These are phyloP conservation scores for Nomia melanderi DNA, from an alignment of 1,140 invertebrate species.

Conservation along the genomic window DNA sequence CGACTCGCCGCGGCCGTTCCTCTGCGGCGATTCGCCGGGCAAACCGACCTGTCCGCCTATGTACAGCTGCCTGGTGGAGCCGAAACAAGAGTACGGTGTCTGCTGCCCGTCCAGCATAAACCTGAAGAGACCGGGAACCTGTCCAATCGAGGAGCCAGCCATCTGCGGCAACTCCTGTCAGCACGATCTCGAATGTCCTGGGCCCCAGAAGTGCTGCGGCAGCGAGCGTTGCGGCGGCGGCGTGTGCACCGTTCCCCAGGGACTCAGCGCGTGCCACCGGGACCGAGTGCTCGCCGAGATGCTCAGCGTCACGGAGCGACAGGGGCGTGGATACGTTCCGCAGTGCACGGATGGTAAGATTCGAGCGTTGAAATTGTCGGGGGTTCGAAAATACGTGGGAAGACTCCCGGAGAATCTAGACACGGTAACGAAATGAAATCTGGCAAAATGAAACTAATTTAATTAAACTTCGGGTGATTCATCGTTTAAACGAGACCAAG, in stretches of 20 bases:
- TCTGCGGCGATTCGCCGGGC: constrained; percentile 90
- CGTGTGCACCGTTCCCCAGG: constrained; percentile 71
- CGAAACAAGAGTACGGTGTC: constrained; percentile 91
- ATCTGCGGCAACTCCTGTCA: constrained; percentile 86
- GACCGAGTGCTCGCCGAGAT: constrained; percentile 89
- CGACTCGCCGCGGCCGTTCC: constrained; percentile 88
- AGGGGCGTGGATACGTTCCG: constrained; percentile 90
- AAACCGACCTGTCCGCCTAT: constrained; percentile 91
- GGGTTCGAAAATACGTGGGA: too few species aligned
- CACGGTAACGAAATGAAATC: too few species aligned
- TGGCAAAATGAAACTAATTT: too few species aligned
- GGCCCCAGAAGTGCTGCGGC: constrained; percentile 90
- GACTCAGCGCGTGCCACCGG: constrained; percentile 84
- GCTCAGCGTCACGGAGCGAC: constrained; percentile 87
- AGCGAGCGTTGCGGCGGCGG: constrained; percentile 84
- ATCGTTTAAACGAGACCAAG: too few species aligned
- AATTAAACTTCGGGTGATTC: too few species aligned
- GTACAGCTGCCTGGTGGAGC: constrained; percentile 89
- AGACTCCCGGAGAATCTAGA: too few species aligned
- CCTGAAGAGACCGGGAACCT: constrained; percentile 88
- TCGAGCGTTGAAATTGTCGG: too few species aligned
- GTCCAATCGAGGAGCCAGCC: constrained; percentile 81
- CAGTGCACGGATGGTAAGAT: constrained; percentile 84
- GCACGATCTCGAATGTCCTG: constrained; percentile 90
- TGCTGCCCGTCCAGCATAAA: constrained; percentile 90